Conservation (phyloP, 2,888 invertebrate species). For the Ophioninae sp. region DNA sequence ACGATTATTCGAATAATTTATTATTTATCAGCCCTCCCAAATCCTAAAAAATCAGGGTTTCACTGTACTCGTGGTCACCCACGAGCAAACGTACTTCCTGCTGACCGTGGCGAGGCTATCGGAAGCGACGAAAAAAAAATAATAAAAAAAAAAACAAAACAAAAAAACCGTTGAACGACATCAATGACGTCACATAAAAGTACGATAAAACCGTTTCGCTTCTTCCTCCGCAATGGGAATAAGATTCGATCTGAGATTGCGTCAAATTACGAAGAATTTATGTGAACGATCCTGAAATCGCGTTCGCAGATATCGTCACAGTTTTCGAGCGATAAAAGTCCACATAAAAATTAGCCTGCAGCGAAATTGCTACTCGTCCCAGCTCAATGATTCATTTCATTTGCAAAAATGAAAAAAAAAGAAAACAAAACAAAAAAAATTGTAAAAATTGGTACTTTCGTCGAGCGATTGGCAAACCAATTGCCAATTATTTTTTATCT, state of each 20-base stretch:
- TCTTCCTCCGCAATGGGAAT: background rate
- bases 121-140: background rate
- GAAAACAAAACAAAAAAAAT: too few relatives aligned
- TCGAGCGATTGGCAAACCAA: background rate
- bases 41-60: too few relatives aligned
- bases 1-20: too few relatives aligned
- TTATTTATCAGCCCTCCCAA: too few relatives aligned
- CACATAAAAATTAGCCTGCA: background rate
- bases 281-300: background rate
- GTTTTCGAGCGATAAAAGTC: background rate
- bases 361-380: background rate
- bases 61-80: background rate
- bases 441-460: background rate
- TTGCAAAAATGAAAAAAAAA: background rate
- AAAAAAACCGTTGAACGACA: background rate
- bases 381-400: background rate
- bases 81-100: slow-evolving; percentile 6
- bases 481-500: background rate
- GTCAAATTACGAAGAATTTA: background rate
- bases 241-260: background rate
- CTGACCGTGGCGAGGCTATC: slow-evolving; percentile 8
- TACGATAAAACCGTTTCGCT: background rate
- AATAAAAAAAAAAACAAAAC: slow-evolving; percentile 3
- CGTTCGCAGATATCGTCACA: background rate
- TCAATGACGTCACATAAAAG: background rate